These are phyloP conservation scores for Heterocephalus glaber DNA, from an alignment of 2,113 vertebrate species.

Conservation along the genomic window DNA sequence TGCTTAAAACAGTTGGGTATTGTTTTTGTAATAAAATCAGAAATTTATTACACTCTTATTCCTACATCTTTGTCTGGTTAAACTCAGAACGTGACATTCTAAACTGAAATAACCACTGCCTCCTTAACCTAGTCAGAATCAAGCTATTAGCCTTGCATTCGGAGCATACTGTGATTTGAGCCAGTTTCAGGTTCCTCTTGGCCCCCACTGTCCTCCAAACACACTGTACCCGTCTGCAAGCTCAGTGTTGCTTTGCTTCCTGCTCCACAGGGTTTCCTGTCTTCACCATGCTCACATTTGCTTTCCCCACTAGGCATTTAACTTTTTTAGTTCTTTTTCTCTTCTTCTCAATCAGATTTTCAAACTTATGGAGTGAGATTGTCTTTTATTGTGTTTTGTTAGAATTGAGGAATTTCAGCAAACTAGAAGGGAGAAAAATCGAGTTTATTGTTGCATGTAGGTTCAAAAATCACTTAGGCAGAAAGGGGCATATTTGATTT, in stretches of 20 bases:
- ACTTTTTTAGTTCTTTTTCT: not conserved
- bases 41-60: not conserved
- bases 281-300: not conserved
- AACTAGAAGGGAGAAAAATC: slow-evolving; percentile 15
- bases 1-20: not conserved
- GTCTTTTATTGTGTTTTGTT: slow-evolving; percentile 51
- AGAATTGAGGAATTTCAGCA: slow-evolving; percentile 30
- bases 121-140: not conserved
- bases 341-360: slow-evolving; percentile 33
- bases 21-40: slow-evolving; percentile 49
- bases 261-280: not conserved
- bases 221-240: not conserved
- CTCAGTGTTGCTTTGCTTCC: not conserved
- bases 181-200: not conserved
- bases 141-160: not conserved
- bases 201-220: not conserved
- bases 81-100: not conserved
- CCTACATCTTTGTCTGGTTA: not conserved
- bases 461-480: slow-evolving; percentile 12
- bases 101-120: not conserved
- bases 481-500: not conserved
- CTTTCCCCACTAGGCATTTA: not conserved
- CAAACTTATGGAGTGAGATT: not conserved
- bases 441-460: slow-evolving; percentile 15
- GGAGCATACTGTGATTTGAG: not conserved